Base-by-base conservation (phyloP, 1,140 invertebrate species). In the Scaptomyza graminum region DNA sequence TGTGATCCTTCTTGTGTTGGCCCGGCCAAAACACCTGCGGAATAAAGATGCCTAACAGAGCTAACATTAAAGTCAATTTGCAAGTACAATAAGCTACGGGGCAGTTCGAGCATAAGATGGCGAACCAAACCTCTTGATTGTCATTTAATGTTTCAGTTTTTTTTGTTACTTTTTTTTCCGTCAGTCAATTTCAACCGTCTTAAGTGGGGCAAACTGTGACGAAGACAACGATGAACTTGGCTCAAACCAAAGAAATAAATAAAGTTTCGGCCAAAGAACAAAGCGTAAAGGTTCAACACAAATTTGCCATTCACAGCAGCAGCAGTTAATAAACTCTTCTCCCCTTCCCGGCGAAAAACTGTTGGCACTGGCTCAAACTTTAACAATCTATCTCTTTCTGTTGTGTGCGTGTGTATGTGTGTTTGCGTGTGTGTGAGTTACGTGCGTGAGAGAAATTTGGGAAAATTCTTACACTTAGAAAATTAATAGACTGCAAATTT, bases 151-250 rank as follows among this genome's bases (percentile, higher is more conserved):
- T 22, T 3, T 22, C 18, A 83, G 66, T 83, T 83, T 79, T 74
- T 41, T 43, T 73, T 71, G n/a, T n/a, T n/a, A n/a, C 43, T 34
- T 41, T 59, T 43, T 47, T 66, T 66, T 72, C 43, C 5, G 34
- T 46, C 52, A 74, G 72, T 82, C 70, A 82, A 87, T 87, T 85
- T 82, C 82, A 87, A n/a, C n/a, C n/a, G n/a, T n/a, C n/a, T n/a
- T n/a, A 64, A 55, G 66, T 47, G 59, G 46, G 18, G 18, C 18
- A 62, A 76, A 60, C 54, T 51, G 61, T 46, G 56, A 55, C 56
- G 46, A 60, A 28, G 18, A 22, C 18, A 13, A n/a, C 61, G 41
- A n/a, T 54, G 41, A 37, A 28, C 49, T 57, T 64, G 55, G 70
- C 11, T 15, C 18, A 22, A 22, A 22, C 18, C 18, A 22, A 3